These are phyloP conservation scores for Acanthurus tractus DNA, from an alignment of 2,797 vertebrate genomes.

Conservation along the genomic window DNA sequence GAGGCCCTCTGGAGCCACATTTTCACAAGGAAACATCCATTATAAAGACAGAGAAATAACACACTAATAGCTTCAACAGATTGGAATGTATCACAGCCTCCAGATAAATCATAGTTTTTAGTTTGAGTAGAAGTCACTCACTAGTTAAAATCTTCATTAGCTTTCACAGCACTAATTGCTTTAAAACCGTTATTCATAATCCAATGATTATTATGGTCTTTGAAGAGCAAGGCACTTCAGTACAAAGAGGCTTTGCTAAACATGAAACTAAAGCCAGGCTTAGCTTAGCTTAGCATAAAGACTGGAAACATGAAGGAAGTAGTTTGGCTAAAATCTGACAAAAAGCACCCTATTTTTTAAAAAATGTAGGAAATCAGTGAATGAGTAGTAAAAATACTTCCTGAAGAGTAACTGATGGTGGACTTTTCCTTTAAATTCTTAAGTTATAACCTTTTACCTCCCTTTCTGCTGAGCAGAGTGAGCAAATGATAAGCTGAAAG, in stretches of 20 bases:
- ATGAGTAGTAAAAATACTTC: neutral
- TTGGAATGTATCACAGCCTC: constrained; percentile 2
- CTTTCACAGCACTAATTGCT: neutral
- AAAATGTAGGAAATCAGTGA: neutral
- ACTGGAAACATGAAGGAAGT: neutral
- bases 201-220: neutral
- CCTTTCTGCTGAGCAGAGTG: neutral
- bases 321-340: neutral
- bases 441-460: neutral
- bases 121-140: neutral
- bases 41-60: constrained; percentile 20
- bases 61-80: constrained; percentile 25
- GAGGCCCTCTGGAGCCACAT: neutral
- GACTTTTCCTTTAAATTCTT: constrained; percentile 4
- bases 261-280: neutral
- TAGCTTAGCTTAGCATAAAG: constrained; percentile 2
- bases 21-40: constrained; percentile 9
- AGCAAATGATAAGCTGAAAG: neutral
- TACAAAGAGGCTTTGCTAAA: neutral
- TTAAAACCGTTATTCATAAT: neutral
- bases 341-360: too few species aligned
- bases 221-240: too few species aligned
- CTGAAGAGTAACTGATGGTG: neutral
- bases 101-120: neutral
- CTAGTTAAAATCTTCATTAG: neutral